phyloP scores from a whole-genome alignment of 2,888 invertebrate genomes.

The Harpagoxenus sublaevis region DNA sequence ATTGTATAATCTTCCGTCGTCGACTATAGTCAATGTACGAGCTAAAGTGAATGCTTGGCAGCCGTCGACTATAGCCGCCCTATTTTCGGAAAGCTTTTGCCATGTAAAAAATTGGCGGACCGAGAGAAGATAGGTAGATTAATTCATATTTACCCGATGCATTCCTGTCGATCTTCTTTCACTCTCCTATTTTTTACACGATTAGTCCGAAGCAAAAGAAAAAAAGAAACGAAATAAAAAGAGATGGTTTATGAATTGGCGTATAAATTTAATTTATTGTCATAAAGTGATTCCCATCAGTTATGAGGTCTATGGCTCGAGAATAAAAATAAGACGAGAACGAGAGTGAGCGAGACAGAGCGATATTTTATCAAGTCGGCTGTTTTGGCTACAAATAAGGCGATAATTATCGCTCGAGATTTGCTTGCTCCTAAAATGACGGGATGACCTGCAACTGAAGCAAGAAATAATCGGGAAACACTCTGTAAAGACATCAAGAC shows the following conservation, averaged over 20 bases:
- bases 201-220: neutral
- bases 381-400: neutral
- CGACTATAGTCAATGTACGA: constrained; percentile 21
- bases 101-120: neutral
- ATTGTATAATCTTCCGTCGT: neutral
- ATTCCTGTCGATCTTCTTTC: neutral
- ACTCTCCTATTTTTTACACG: neutral
- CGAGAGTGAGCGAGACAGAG: neutral
- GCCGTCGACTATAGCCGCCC: neutral
- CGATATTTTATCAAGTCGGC: neutral
- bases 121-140: neutral
- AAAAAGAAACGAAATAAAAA: neutral
- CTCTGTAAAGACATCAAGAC: neutral
- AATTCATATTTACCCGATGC: neutral
- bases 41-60: constrained; percentile 27
- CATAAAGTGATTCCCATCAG: neutral
- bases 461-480: neutral
- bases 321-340: neutral
- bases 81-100: constrained; percentile 1
- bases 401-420: neutral
- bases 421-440: neutral
- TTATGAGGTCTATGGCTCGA: neutral
- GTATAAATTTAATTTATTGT: neutral
- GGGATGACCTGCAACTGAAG: neutral
- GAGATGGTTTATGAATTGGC: neutral